Base-by-base conservation (phyloP, 2,888 invertebrate species). In the Mimachlamys varia region DNA sequence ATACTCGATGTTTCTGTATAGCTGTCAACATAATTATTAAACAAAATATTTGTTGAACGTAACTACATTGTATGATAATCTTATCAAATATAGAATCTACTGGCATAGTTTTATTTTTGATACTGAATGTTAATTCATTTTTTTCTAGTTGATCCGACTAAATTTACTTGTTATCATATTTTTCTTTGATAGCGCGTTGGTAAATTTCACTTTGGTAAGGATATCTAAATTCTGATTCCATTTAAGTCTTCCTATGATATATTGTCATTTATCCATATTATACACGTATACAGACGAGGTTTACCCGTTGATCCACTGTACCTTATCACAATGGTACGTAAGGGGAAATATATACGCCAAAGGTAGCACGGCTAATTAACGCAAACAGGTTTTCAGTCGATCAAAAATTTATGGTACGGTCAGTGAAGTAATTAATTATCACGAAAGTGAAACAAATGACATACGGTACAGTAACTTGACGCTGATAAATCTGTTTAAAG, bases 381-480 rank as follows among this genome's bases (percentile, higher is more conserved):
- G 10, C 22, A 15, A 76, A 76, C n/a, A 0, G 76, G 7, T 19
- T 27, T 27, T 17, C 27, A 76, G 0, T 76, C 27, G 76, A 27
- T 22, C 76, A 33, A 12, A 76, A 33, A 76, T 27, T 12, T 33
- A 7, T 76, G 10, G n/a, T n/a, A 22, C 12, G 76, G 76, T 76
- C 76, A 76, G 76, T 76, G 76, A 76, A 76, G 33, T 76, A 27
- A 76, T 33, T 76, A 27, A 76, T 33, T 76, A 33, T 76, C 76
- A 27, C 33, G 7, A 76, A 76, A 76, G 2, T 76, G 76, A 7
- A 76, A 76, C 76, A 76, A 27, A 33, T 33, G 12, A 12, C 76
- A 62, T n/a, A 17, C n/a, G 62, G 3, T n/a, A 62, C 22, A 19
- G 44, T 7, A 44, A 44, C 44, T 44, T 44, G 44, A 44, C 44